A percentile compares a stretch with the other conserved stretches of the same genome.
Evolutionary conservation across 2,888 invertebrate species (phyloP).

Genomic region (Oscheius sp.): DNA sequence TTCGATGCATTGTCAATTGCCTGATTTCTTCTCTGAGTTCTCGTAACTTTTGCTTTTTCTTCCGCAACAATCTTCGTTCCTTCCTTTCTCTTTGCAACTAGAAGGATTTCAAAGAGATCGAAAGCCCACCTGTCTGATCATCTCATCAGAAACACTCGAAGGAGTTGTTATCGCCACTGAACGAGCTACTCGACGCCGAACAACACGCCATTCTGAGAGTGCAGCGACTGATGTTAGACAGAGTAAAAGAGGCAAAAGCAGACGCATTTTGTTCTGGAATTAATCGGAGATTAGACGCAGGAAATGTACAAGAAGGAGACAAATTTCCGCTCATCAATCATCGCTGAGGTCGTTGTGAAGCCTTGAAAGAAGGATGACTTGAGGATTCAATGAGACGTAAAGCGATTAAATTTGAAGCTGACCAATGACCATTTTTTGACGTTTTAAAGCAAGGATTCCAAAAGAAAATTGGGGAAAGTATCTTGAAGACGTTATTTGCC

Average conservation of each 20-base stretch:
- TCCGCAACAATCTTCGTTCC: constrained; percentile 26
- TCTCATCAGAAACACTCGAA: background rate
- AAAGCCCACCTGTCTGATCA: background rate
- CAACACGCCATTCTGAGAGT: background rate
- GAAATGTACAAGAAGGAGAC: background rate
- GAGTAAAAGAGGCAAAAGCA: background rate
- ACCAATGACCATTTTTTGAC: background rate
- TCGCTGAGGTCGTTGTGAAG: no score
- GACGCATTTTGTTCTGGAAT: background rate
- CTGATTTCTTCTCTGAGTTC: constrained; percentile 27
- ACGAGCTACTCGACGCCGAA: background rate
- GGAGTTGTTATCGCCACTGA: background rate
- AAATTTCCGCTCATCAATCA: no score
- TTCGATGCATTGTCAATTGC: constrained; percentile 10
- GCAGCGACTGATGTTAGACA: background rate
- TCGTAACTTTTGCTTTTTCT: constrained; percentile 28
- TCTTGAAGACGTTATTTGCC: background rate
- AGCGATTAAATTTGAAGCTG: background rate
- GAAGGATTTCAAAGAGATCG: background rate
- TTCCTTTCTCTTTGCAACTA: constrained; percentile 28
- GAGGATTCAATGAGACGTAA: background rate
- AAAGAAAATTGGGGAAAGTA: no score
- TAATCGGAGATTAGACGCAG: background rate
- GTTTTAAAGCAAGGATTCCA: background rate
- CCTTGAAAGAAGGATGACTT: background rate